Base-by-base conservation (phyloP, 2,797 vertebrate species). In the Melanotaenia maccullochi region DNA sequence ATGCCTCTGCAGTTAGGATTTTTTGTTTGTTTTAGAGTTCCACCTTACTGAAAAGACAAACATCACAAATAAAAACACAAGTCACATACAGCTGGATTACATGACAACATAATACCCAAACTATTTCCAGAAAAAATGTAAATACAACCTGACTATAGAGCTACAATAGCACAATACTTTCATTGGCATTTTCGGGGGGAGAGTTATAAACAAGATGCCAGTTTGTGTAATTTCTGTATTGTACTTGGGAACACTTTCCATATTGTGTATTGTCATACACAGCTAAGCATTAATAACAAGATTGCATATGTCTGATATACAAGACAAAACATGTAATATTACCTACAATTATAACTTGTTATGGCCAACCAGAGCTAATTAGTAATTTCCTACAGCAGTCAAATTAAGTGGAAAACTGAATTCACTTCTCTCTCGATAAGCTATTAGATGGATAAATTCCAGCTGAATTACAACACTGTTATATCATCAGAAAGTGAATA, bases 1-100 rank as follows among this genome's bases (percentile, higher is more conserved):
- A 78, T 2, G 20, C 4, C 16, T 22, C 13, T 47, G 3, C 14
- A 28, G 35, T 7, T 0, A 47, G 32, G 42, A 3, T 6, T 13
- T 62, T 44, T 25, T 18, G 18, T 38, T 14, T 8, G 14, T 36
- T 24, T 61, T 44, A 18, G n/a, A 44, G 13, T 18, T 20, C 16
- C 18, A 4, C n/a, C 9, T 33, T 30, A 30, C 54, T 25, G 9
- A 65, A 6, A 38, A 67, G n/a, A 38, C 24, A 73, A 68, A 72
- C 30, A 49, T 42, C 14, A 63, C 38, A 40, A 60, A 14, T 28
- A 0, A 47, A 22, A 54, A 54, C 22, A 25, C 12, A 25, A 54
- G 12, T 25, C 1, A 16, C 13, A 54, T 28, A 28, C 12, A 54
- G 7, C 20, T 44, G 18, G 52, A 62, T 14, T 30, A 18, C 9